phyloP scores from a whole-genome alignment of 2,113 vertebrate species.

The Sturnus vulgaris region DNA sequence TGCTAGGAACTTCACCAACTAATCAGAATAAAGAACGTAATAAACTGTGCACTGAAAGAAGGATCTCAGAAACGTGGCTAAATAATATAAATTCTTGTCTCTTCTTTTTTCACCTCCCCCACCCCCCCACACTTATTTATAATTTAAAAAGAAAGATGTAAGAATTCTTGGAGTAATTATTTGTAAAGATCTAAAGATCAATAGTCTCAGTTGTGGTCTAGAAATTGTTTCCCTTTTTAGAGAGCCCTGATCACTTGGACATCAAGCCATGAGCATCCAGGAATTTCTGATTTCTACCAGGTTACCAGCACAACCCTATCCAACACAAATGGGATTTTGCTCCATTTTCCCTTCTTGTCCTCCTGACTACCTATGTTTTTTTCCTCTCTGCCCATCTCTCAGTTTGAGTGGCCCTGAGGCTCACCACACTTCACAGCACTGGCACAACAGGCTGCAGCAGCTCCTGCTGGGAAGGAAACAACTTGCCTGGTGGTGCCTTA shows the following conservation, averaged over 20 bases:
- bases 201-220: background rate
- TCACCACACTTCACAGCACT: background rate
- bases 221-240: background rate
- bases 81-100: background rate
- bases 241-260: background rate
- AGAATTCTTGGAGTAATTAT: background rate
- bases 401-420: background rate
- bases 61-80: background rate
- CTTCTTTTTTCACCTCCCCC: background rate
- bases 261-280: background rate
- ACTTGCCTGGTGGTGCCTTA: slow-evolving; percentile 9
- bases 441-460: slow-evolving; percentile 11
- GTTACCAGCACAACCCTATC: background rate
- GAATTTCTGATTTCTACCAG: background rate
- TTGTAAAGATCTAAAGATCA: background rate
- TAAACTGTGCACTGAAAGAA: background rate
- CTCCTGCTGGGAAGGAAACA: slow-evolving; percentile 10
- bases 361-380: background rate
- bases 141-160: background rate
- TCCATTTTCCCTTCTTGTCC: background rate
- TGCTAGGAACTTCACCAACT: background rate
- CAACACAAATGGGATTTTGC: background rate
- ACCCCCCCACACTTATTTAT: fast-evolving
- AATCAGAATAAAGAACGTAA: background rate
- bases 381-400: background rate